Conservation (phyloP, 2,797 vertebrate species). For the Pempheris klunzingeri region DNA sequence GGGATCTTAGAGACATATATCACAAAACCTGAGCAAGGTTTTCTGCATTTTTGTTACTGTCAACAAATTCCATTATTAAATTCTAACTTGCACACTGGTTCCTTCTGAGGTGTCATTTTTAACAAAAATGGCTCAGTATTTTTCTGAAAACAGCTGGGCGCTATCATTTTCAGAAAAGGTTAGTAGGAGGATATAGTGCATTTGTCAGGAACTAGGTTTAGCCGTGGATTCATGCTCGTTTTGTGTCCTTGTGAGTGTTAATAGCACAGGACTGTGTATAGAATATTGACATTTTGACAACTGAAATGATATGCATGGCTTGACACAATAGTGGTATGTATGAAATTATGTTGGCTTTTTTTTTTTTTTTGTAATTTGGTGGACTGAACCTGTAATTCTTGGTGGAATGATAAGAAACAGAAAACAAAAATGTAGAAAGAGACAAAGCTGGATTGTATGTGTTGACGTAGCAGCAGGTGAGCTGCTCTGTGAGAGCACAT, state of each 20-base stretch:
- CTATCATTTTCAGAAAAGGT: not conserved
- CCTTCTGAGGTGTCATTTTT: not conserved
- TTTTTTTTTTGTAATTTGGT: not conserved
- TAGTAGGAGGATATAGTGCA: not conserved
- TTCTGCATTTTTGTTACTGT: not conserved
- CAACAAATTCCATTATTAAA: not conserved
- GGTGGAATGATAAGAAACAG: not conserved
- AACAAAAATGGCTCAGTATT: not conserved
- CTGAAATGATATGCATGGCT: not conserved
- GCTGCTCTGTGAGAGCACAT: slow-evolving; percentile 47
- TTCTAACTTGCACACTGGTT: not conserved
- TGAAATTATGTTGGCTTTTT: not conserved
- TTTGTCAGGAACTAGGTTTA: slow-evolving; percentile 1
- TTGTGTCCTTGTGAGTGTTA: not conserved
- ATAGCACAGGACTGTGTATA: not conserved
- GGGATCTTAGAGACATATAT: not conserved
- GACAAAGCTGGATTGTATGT: slow-evolving; percentile 15
- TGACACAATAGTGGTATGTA: no score
- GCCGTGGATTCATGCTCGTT: not conserved
- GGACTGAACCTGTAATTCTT: slow-evolving; percentile 9
- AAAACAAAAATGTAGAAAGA: not conserved
- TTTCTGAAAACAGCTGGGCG: not conserved
- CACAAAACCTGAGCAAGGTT: not conserved
- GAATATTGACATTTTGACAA: not conserved
- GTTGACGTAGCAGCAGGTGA: slow-evolving; percentile 35